Evolutionary conservation across 2,797 vertebrate genomes (phyloP).

Genomic region (Schizopygopsis malacanthus): DNA sequence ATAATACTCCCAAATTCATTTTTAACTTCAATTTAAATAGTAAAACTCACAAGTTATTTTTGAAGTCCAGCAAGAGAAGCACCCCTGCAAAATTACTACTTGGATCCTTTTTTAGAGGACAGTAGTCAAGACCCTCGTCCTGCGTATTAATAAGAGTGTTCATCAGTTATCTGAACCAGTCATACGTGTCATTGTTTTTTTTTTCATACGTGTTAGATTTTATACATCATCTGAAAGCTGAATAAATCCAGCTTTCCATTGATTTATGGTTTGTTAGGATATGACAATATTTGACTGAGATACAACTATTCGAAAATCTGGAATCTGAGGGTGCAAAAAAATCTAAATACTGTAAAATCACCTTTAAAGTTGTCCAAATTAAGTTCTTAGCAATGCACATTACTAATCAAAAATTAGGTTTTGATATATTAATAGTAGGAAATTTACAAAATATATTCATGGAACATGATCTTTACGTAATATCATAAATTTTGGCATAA

Average conservation of each 20-base stretch:
- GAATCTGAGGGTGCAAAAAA: too few species aligned
- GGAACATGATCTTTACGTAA: not conserved
- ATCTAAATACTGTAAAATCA: not conserved
- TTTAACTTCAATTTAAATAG: not conserved
- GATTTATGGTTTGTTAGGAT: too few species aligned
- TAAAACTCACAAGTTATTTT: conserved; percentile 73
- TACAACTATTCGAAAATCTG: too few species aligned
- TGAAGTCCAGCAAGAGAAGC: conserved; percentile 79
- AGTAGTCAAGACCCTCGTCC: conserved; percentile 85
- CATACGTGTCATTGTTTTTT: too few species aligned
- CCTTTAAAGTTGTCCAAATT: not conserved
- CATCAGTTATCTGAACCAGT: not conserved
- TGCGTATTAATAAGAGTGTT: conserved; percentile 57
- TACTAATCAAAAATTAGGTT: too few species aligned
- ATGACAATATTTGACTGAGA: too few species aligned
- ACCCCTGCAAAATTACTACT: conserved; percentile 75
- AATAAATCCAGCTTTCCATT: too few species aligned
- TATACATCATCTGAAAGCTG: too few species aligned
- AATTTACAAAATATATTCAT: not conserved
- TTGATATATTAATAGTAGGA: too few species aligned
- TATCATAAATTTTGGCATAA: not conserved
- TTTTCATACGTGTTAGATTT: too few species aligned
- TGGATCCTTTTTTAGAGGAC: conserved; percentile 78
- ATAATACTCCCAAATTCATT: not conserved
- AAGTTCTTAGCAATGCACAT: not conserved